A percentile compares a stretch with the other conserved stretches of the same genome.
Evolutionary conservation across 1,140 invertebrate species (phyloP).

Genomic region (Dendrolimus punctatus): DNA sequence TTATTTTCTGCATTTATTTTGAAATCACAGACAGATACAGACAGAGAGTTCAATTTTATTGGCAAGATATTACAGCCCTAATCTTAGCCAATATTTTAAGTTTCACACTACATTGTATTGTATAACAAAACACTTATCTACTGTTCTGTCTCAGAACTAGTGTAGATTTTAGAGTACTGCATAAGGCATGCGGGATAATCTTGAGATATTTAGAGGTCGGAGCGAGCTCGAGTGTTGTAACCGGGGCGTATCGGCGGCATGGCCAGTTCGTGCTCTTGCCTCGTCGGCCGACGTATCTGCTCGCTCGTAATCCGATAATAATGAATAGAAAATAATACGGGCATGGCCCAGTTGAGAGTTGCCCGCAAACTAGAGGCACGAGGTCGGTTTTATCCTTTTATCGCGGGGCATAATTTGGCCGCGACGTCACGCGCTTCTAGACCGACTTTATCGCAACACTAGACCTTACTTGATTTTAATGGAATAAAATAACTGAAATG

Average conservation of each 20-base stretch:
- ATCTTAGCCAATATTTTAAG: no score
- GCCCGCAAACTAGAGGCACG: constrained; percentile 42
- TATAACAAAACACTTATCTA: background rate
- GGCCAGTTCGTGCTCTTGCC: constrained; percentile 46
- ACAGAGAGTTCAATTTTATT: no score
- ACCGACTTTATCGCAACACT: constrained; percentile 41
- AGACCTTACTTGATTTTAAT: constrained; percentile 39
- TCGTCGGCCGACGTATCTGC: constrained; percentile 38
- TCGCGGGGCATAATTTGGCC: constrained; percentile 55
- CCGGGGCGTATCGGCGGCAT: constrained; percentile 33
- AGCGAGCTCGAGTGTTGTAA: constrained; percentile 25
- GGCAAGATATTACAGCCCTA: no score
- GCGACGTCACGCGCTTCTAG: constrained; percentile 48
- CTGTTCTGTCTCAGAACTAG: constrained; percentile 1
- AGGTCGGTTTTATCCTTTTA: constrained; percentile 33
- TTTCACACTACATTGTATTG: no score
- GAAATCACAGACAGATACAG: no score
- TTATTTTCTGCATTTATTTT: no score
- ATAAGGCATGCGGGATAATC: constrained; percentile 16
- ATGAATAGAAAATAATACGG: constrained; percentile 62
- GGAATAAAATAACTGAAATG: constrained; percentile 30
- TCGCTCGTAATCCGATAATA: constrained; percentile 60
- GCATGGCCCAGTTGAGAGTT: constrained; percentile 49
- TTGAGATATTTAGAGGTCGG: constrained; percentile 19
- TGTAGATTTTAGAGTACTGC: constrained; percentile 4